Base-by-base conservation (phyloP, 2,888 invertebrate genomes). In the Vanessa cardui region DNA sequence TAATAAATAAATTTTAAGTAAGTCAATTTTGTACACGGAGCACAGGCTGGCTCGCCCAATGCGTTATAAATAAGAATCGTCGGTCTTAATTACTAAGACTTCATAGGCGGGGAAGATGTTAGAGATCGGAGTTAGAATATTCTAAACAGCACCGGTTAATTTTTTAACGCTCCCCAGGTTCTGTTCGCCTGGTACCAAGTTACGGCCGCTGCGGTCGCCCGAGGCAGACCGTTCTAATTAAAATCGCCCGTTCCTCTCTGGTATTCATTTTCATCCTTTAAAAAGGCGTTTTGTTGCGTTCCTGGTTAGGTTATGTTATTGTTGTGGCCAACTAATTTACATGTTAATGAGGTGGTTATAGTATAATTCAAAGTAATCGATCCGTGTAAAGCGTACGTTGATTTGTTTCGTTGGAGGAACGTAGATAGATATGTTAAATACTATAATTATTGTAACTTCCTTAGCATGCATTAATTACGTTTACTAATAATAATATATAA, bases 241-340 rank as follows among this genome's bases (percentile, higher is more conserved):
- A 90, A 91, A 91, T 88, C 85, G 87, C 88, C 85, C 85, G 86
- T 86, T 86, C 87, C 84, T n/a, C 88, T 87, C 86, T 83, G 87
- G 86, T 86, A 87, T 88, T 86, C 88, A 87, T 90, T 90, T 89
- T 85, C 88, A 88, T 89, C 89, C 83, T 88, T 87, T 56, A 56
- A 87, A 85, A 86, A 83, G 80, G 83, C 83, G 89, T 90, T 89
- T 89, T 89, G 90, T 89, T 89, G 80, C 81, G 77, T 81, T 83
- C 83, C 84, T 82, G 86, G 85, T 87, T 83, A 81, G 82, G 78
- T 84, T 83, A 82, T 83, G 86, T 87, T 88, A 89, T 89, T 89
- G 86, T 89, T 87, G 87, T 86, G 86, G 87, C 84, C 74, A 85
- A 88, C 89, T 90, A 87, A 92, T 91, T 90, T 90, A 90, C 89